These are phyloP conservation scores for Callocephalon fimbriatum DNA, from an alignment of 2,113 vertebrate genomes.

Conservation along the genomic window DNA sequence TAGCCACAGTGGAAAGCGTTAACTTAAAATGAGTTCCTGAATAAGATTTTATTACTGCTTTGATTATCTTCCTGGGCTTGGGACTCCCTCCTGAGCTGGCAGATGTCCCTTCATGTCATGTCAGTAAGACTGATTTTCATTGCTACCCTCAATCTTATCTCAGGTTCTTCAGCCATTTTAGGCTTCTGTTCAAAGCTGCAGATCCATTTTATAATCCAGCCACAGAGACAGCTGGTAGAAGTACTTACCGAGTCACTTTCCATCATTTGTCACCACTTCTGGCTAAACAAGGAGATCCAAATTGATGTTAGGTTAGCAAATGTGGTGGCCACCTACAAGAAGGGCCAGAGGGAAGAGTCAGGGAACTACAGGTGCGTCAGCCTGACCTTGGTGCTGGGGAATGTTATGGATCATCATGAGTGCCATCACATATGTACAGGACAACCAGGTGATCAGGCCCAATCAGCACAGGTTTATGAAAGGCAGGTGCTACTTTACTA, in stretches of 20 bases:
- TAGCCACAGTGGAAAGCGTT: not conserved
- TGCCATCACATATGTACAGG: not conserved
- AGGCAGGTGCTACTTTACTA: not conserved
- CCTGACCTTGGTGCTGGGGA: not conserved
- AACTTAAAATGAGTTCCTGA: not conserved
- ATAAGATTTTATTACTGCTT: conserved; percentile 30
- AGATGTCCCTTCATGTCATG: not conserved
- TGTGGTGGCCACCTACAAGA: not conserved
- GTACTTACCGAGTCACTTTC: not conserved
- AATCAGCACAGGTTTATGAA: not conserved
- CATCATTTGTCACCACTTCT: not conserved
- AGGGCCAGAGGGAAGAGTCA: not conserved
- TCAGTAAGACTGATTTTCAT: conserved; percentile 3
- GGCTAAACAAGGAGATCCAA: not conserved
- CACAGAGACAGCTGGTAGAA: not conserved
- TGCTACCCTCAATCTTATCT: not conserved
- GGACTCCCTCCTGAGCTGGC: conserved; percentile 25
- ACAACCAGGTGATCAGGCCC: not conserved
- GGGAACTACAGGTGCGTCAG: not conserved
- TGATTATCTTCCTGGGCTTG: not conserved
- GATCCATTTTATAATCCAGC: not conserved
- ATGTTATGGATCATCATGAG: not conserved
- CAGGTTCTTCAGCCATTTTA: not conserved
- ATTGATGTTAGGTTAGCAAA: not conserved
- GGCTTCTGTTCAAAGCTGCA: not conserved